Conservation (phyloP, 2,797 vertebrate genomes). For the Poecilia wingei region DNA sequence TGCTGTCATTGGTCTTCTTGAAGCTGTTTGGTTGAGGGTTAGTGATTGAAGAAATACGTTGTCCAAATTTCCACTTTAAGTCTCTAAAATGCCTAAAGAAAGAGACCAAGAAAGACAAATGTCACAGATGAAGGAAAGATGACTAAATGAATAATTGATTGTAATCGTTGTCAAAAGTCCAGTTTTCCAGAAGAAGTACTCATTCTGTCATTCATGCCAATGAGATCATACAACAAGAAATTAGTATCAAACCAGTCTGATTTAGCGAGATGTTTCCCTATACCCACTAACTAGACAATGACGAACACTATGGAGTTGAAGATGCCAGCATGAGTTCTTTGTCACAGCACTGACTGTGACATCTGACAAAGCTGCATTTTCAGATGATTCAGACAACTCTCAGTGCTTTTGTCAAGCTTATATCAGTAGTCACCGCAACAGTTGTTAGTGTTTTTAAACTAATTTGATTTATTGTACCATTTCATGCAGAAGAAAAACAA, state of each 20-base stretch:
- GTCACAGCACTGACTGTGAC: background rate
- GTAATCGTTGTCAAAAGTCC: background rate
- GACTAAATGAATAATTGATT: background rate
- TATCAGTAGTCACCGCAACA: background rate
- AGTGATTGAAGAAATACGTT: slow-evolving; percentile 53
- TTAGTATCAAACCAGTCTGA: background rate
- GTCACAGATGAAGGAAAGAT: background rate
- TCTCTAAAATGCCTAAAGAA: slow-evolving; percentile 77
- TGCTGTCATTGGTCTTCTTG: slow-evolving; percentile 75
- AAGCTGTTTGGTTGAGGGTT: slow-evolving; percentile 22
- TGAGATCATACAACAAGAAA: background rate
- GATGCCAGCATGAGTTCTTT: background rate
- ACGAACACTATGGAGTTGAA: background rate
- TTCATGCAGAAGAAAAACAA: background rate
- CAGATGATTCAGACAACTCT: background rate
- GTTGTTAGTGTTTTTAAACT: background rate
- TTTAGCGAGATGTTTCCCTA: background rate
- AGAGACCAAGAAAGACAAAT: background rate
- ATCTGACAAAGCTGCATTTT: background rate
- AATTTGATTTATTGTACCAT: background rate
- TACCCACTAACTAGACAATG: background rate
- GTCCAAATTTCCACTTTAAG: slow-evolving; percentile 86
- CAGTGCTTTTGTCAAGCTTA: background rate
- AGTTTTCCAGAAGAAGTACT: background rate
- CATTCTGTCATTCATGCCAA: background rate